Evolutionary conservation across 2,888 invertebrate species (phyloP), one percentile per base, ranked within the genome.

Genomic region (Halocaridina rubra): DNA sequence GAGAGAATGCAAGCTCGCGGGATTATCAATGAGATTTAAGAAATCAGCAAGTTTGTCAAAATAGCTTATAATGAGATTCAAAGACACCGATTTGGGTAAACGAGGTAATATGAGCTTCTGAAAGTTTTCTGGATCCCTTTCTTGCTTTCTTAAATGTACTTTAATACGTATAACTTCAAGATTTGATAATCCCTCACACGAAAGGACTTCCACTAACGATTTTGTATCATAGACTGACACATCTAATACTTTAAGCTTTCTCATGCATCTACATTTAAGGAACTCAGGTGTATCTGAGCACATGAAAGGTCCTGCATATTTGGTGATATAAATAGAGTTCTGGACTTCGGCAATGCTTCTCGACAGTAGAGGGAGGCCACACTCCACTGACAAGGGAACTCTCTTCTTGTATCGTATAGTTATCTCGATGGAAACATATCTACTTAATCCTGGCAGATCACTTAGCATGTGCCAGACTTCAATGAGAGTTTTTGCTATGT

Each of bases 251-350:
- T 78, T 19, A 30, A 84, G 30, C n/a, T 19, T 32, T 24, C n/a
- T 10, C 59, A 84, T 46, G 22, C 82, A 53, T n/a, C 22, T 24
- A 19, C 78, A 78, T 30, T 39, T 71, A 13, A 84, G 46, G 30
- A 84, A 78, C 1, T 72, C 29, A n/a, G 72, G 30, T 22, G 29
- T 78, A 7, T 27, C 13, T 13, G 82, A 84, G 22, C 82, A 84
- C 22, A 72, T 3, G 5, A 84, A 24, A 24, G 82, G 82, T 22
- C 82, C 82, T n/a, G 64, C 72, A 46, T 72, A 84, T 19, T 84
- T 72, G 3, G 59, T 84, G 8, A 84, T 77, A 27, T 39, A 22
- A 5, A 84, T 30, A 8, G 53, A 22, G 4, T 24, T 22, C 19
- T 69, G 13, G 8, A 32, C 2, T 4, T 69, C 8, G 5, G 59